phyloP scores from a whole-genome alignment of 2,113 vertebrate genomes.

The Ellobius talpinus region DNA sequence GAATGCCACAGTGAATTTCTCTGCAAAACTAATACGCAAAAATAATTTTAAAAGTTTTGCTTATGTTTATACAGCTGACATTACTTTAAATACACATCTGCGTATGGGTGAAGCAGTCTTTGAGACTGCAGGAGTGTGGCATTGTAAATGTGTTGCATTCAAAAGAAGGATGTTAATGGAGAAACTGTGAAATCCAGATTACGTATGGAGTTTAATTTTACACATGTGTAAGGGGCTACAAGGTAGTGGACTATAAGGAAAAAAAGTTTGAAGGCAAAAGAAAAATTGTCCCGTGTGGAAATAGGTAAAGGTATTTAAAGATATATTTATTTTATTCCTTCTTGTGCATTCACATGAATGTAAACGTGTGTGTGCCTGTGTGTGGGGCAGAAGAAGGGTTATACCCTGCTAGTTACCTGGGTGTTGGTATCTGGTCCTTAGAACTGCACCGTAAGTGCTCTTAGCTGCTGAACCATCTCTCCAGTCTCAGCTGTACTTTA shows the following conservation, averaged over 20 bases:
- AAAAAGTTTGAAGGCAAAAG: neutral
- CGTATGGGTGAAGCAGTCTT: neutral
- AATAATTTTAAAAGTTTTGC: neutral
- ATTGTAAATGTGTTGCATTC: neutral
- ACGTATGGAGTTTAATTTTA: neutral
- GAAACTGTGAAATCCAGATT: constrained; percentile 32
- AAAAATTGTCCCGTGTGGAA: neutral
- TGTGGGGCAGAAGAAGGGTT: neutral
- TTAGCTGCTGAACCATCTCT: neutral
- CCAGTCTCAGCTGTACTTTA: neutral
- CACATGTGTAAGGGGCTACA: neutral
- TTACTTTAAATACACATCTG: constrained; percentile 11
- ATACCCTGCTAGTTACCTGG: neutral
- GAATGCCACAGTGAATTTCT: neutral
- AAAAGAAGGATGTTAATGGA: neutral
- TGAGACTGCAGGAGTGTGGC: neutral
- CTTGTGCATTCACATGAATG: neutral
- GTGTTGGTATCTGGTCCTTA: neutral
- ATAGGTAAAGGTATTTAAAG: neutral
- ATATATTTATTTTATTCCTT: neutral
- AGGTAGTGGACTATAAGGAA: neutral
- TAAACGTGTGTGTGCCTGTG: neutral
- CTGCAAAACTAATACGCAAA: neutral
- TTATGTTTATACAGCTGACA: neutral
- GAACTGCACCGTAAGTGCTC: neutral